A percentile compares a stretch with the other conserved stretches of the same genome.
These are phyloP conservation scores for Lasius fuliginosus DNA, from an alignment of 2,888 invertebrate genomes.

Conservation along the genomic window DNA sequence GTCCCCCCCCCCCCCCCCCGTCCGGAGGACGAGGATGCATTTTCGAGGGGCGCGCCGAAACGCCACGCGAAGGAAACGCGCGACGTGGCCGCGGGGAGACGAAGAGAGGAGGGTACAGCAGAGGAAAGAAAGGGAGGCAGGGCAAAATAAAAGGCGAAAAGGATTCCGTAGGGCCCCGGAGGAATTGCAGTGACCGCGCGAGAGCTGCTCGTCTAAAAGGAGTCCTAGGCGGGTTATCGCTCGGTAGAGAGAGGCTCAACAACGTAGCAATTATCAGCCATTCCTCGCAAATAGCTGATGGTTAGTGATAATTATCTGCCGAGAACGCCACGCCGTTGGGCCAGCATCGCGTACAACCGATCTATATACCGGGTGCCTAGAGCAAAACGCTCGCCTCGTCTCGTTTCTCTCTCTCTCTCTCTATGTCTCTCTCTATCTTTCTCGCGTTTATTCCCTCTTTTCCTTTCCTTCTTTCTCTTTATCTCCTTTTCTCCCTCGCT, in stretches of 20 bases:
- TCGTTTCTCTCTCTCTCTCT: neutral
- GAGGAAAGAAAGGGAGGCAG: slow-evolving; percentile 38
- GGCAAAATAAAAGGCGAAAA: slow-evolving; percentile 47
- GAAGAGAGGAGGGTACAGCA: neutral
- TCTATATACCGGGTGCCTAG: slow-evolving; percentile 82
- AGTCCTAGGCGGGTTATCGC: slow-evolving; percentile 84
- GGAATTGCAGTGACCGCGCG: slow-evolving; percentile 77
- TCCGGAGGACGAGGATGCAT: slow-evolving; percentile 8
- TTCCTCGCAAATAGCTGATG: slow-evolving; percentile 86
- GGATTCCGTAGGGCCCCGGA: slow-evolving; percentile 60
- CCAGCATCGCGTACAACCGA: slow-evolving; percentile 79
- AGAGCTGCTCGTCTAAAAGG: slow-evolving; percentile 80
- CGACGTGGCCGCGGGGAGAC: slow-evolving; percentile 42
- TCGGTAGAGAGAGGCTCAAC: slow-evolving; percentile 83
- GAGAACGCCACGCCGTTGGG: slow-evolving; percentile 84
- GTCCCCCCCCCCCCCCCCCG: neutral
- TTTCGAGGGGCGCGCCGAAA: slow-evolving; percentile 30
- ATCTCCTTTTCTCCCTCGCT: neutral
- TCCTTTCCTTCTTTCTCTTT: neutral
- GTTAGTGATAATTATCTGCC: slow-evolving; percentile 86
- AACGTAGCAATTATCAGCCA: slow-evolving; percentile 86
- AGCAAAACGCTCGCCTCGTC: slow-evolving; percentile 58
- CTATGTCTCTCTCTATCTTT: neutral
- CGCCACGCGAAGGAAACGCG: slow-evolving; percentile 50
- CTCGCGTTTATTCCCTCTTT: neutral